Base-by-base conservation (phyloP, 1,140 invertebrate genomes). In the Anoplophora glabripennis region DNA sequence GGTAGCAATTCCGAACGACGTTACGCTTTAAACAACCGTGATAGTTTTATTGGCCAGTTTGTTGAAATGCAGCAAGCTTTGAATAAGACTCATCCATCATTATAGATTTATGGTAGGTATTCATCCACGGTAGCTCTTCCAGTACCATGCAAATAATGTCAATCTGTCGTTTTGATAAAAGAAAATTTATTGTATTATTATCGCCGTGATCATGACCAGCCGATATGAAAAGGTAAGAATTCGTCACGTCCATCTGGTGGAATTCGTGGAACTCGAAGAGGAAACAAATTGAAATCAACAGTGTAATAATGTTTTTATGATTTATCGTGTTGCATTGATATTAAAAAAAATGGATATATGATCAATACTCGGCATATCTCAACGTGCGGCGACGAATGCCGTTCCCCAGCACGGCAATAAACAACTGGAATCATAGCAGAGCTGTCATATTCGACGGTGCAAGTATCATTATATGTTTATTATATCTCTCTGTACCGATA, bases 361-460 rank as follows among this genome's bases (percentile, higher is more conserved):
- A 69, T 69, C 67, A 64, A 69, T 67, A 64, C 54, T 62, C 57
- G 59, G 66, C 63, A 67, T 67, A 65, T 59, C 63, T 63, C 64
- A 65, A 60, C 60, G 62, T 64, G 63, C 64, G 65, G 65, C 63
- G 64, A 61, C 63, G 57, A 60, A 67, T 67, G 59, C 63, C 59
- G 57, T 59, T 63, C 61, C 59, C 64, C 59, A 65, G 63, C 65
- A 65, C 56, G 52, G 63, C 63, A 49, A 69, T 69, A 69, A 69
- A 69, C 67, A 69, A 67, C 57, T 48, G 48, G 57, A 41, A 60
- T 64, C 62, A 64, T 64, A 64, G 52, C 44, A 59, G 54, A 48
- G 48, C 59, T 65, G 64, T 65, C 64, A 65, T 63, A 62, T 57
- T 48, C 42, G 55, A 60, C 38, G 52, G 42, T 54, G 21, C 21